phyloP scores from a whole-genome alignment of 2,888 invertebrate genomes.

The Pharmacophagus antenor region DNA sequence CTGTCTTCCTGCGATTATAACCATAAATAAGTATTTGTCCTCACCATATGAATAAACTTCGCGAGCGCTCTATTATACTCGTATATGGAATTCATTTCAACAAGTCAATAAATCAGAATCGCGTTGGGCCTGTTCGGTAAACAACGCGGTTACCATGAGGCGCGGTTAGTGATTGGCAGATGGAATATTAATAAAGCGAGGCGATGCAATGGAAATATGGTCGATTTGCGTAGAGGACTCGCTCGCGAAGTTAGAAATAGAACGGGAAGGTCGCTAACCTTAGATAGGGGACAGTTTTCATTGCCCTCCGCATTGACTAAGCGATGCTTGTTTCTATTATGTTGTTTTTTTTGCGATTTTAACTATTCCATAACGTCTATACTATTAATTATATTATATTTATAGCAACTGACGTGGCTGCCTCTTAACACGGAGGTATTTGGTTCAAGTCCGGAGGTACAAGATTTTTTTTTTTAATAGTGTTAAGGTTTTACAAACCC shows the following conservation, averaged over 20 bases:
- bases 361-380: too few relatives aligned
- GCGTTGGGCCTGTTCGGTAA: neutral
- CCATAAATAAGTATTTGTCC: too few relatives aligned
- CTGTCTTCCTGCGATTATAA: too few relatives aligned
- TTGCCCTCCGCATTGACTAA: neutral
- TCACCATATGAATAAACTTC: neutral
- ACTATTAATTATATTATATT: too few relatives aligned
- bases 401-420: too few relatives aligned
- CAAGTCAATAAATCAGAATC: neutral
- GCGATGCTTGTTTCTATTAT: too few relatives aligned
- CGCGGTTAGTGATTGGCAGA: neutral
- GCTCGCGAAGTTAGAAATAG: slow-evolving; percentile 36
- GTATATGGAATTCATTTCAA: neutral
- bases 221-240: slow-evolving; percentile 31
- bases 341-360: too few relatives aligned
- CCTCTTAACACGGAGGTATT: too few relatives aligned
- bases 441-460: too few relatives aligned
- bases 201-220: slow-evolving; percentile 20
- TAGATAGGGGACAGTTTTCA: slow-evolving; percentile 27
- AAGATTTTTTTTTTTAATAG: too few relatives aligned
- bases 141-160: neutral
- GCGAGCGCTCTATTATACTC: neutral
- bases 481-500: too few relatives aligned
- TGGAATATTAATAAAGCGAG: slow-evolving; percentile 16
- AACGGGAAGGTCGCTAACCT: slow-evolving; percentile 33